These are phyloP conservation scores for Eupithecia vulgata DNA, from an alignment of 2,888 invertebrate genomes.

Conservation along the genomic window DNA sequence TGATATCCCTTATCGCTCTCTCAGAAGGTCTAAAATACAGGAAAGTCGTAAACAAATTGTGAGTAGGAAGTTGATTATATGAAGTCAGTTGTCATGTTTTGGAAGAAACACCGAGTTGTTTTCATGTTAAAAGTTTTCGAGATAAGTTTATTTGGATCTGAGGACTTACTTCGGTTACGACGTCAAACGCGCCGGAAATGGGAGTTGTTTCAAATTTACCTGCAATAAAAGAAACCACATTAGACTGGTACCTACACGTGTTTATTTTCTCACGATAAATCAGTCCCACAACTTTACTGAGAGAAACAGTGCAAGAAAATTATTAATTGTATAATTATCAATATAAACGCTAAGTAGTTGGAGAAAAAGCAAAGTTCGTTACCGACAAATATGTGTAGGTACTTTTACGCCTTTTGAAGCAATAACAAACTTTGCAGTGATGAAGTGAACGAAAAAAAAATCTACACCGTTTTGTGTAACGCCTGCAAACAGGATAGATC, in stretches of 20 bases:
- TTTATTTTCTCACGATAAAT: conserved; percentile 8
- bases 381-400: no score
- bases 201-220: conserved; percentile 52
- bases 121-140: conserved; percentile 37
- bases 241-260: conserved; percentile 24
- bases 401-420: neutral
- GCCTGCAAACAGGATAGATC: conserved; percentile 29
- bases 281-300: neutral
- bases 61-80: conserved; percentile 39
- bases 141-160: conserved; percentile 42
- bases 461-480: conserved; percentile 29
- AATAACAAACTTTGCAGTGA: conserved; percentile 1
- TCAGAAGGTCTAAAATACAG: conserved; percentile 32
- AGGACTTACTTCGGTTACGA: conserved; percentile 41
- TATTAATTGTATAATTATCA: neutral
- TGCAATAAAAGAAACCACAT: conserved; percentile 53
- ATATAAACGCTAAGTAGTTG: no score
- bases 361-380: neutral
- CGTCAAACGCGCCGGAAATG: conserved; percentile 36
- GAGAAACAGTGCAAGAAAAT: neutral
- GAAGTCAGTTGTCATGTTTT: conserved; percentile 47
- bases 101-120: conserved; percentile 36
- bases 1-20: conserved; percentile 14
- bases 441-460: conserved; percentile 23
- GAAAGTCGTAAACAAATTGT: neutral